These are phyloP conservation scores for Prenolepis imparis DNA, from an alignment of 2,888 invertebrate species.

Conservation along the genomic window DNA sequence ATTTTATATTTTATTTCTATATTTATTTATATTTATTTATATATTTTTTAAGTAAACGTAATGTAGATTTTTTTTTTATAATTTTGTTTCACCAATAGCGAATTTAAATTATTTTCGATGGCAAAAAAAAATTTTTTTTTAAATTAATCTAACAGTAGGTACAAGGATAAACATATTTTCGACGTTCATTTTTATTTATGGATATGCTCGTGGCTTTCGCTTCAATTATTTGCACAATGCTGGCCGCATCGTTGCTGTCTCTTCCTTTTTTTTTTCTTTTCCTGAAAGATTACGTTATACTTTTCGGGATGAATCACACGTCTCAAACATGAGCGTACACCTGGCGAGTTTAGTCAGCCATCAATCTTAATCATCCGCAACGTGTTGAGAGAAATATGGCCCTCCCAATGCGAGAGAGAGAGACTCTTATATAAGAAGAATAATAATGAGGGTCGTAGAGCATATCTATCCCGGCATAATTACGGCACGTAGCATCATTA, in stretches of 20 bases:
- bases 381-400: constrained; percentile 57
- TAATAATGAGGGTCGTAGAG: constrained; percentile 54
- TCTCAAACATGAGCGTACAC: constrained; percentile 34
- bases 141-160: neutral
- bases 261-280: constrained; percentile 18
- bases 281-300: constrained; percentile 50
- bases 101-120: neutral
- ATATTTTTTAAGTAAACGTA: neutral
- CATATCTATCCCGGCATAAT: constrained; percentile 48
- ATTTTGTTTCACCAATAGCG: neutral
- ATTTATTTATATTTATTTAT: too few species aligned
- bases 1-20: too few species aligned
- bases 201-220: neutral
- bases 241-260: neutral
- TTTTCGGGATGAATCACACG: constrained; percentile 49
- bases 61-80: neutral
- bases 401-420: constrained; percentile 53
- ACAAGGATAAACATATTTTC: neutral
- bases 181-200: neutral
- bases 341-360: constrained; percentile 55
- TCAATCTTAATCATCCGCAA: constrained; percentile 56
- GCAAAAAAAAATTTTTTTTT: neutral
- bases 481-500: constrained; percentile 33
- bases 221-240: constrained; percentile 34
- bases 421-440: constrained; percentile 55